Evolutionary conservation across 2,888 invertebrate genomes (phyloP), one percentile per base, ranked within the genome.

Genomic region (Orthonevra nobilis): DNA sequence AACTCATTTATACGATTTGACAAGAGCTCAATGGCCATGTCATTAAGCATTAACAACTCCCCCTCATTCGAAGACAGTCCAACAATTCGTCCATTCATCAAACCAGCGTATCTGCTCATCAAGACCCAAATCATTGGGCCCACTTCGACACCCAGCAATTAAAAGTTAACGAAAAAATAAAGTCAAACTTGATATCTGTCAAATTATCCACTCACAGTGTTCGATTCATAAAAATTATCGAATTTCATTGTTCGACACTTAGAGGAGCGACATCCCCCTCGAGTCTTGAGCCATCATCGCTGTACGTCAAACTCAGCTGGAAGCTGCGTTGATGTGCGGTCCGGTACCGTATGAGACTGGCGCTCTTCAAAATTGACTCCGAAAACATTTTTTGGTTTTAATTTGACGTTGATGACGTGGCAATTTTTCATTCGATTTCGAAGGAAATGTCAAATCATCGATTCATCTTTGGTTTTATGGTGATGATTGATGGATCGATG

Each of bases 381-480:
- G 58, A 58, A 61, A 50, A 28, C 14, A 58, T 58, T 32, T 46
- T 58, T 36, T 70, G 58, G 54, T 74, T 48, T 79, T 79, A 79
- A 79, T 79, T 73, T 79, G 79, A 79, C 79, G 61, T 54, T 48
- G 61, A 79, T 79, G 79, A 79, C 58, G 56, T 23, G 56, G 77
- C 73, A 68, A 4, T 46, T 28, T 19, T 20, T n/a, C 46, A 7
- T 42, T 60, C n/a, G 3, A 1, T 23, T 36, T 34, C 40, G 32
- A 44, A 28, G 61, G 46, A 68, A 73, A 73, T 61, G 50, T 79
- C 73, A 73, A 79, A 68, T 68, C 54, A 79, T 56, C 56, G 44
- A 72, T 72, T 52, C 32, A 46, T 23, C 66, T 30, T 42, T 30
- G 28, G 44, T n/a, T n/a, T n/a, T n/a, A 60, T 50, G 28, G 9